Conservation (phyloP, 2,797 vertebrate species). For the Crotalus adamanteus region DNA sequence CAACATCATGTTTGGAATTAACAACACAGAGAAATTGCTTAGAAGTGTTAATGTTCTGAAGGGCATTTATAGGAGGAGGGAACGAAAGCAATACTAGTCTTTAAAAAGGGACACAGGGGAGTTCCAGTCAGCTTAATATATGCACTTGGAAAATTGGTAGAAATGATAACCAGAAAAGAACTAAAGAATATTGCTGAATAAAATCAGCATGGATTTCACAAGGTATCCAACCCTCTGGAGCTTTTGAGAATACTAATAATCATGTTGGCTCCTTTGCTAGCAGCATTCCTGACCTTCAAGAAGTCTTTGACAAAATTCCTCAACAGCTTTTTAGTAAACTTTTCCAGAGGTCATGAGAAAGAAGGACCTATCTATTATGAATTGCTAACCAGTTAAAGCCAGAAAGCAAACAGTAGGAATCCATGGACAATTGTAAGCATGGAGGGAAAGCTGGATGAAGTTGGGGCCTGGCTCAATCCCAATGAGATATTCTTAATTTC, state of each 20-base stretch:
- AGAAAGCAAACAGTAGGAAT: background rate
- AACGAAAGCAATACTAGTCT: background rate
- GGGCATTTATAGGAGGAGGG: background rate
- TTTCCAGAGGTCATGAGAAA: background rate
- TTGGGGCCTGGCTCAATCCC: background rate
- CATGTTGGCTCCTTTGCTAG: background rate
- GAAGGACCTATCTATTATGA: background rate
- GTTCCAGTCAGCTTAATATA: background rate
- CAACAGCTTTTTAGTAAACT: background rate
- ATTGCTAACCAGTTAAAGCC: background rate
- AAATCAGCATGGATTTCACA: background rate
- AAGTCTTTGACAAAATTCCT: background rate
- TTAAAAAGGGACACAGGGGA: background rate
- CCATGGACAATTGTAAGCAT: background rate
- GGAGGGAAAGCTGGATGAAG: background rate
- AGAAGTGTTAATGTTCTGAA: background rate
- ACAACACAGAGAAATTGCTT: background rate
- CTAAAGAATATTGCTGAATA: background rate
- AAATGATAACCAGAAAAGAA: background rate
- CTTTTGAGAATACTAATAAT: background rate
- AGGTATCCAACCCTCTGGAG: background rate
- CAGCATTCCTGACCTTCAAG: background rate
- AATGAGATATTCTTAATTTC: background rate
- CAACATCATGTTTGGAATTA: background rate
- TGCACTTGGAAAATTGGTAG: background rate